phyloP scores from a whole-genome alignment of 2,797 vertebrate genomes.

The Columba guinea region DNA sequence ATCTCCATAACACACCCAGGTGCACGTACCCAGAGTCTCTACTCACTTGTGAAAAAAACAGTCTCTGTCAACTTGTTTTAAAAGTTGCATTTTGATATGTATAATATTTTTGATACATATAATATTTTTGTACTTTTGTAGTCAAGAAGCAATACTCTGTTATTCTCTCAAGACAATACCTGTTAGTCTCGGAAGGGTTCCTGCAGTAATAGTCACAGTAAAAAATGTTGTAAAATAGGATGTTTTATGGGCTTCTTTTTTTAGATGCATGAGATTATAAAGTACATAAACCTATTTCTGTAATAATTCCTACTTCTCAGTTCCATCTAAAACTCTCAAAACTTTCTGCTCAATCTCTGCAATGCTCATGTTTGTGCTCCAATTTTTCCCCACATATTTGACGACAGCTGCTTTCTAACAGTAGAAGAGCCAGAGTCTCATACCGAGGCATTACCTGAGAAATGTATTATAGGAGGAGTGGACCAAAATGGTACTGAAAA shows the following conservation, averaged over 20 bases:
- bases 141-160: not conserved
- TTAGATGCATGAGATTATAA: not conserved
- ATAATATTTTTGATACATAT: fast-evolving
- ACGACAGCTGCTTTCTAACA: not conserved
- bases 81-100: not conserved
- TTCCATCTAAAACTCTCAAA: not conserved
- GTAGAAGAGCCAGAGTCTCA: not conserved
- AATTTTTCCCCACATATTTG: not conserved
- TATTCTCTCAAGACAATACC: not conserved
- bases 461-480: not conserved
- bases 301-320: not conserved
- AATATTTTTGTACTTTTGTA: not conserved
- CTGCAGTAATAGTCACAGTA: not conserved
- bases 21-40: not conserved
- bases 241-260: fast-evolving
- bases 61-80: not conserved
- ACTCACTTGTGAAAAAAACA: fast-evolving
- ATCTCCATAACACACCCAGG: fast-evolving
- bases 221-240: not conserved
- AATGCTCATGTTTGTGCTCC: not conserved
- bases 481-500: not conserved
- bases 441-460: not conserved
- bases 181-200: not conserved
- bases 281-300: not conserved
- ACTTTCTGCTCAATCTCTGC: not conserved